Evolutionary conservation across 1,140 invertebrate genomes (phyloP).

Genomic region (Homarus americanus): DNA sequence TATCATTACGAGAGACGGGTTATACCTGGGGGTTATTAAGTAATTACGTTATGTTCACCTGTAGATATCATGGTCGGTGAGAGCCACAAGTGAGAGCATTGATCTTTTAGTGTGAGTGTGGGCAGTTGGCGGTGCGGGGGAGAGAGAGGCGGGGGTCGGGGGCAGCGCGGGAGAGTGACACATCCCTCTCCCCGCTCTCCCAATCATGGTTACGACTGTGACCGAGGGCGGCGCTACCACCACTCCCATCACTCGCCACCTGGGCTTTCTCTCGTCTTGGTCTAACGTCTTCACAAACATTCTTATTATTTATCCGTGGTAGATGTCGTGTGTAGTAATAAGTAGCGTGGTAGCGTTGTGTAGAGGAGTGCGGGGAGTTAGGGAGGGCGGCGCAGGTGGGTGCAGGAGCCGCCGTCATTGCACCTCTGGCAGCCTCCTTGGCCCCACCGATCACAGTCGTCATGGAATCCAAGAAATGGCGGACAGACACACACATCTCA

Average conservation of each 20-base stretch:
- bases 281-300: no score
- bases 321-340: neutral
- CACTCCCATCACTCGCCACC: conserved; percentile 60
- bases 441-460: conserved; percentile 67
- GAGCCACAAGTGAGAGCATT: conserved; percentile 20
- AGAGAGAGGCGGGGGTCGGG: neutral
- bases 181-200: conserved; percentile 63
- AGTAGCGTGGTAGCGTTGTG: neutral
- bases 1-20: no score
- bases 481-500: conserved; percentile 67
- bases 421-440: conserved; percentile 52
- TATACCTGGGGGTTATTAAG: no score
- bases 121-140: conserved; percentile 22
- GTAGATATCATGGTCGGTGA: no score
- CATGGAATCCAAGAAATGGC: conserved; percentile 70
- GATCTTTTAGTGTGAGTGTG: conserved; percentile 54
- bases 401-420: conserved; percentile 31
- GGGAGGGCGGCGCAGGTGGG: neutral
- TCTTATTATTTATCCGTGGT: no score
- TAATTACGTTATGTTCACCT: no score
- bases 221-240: conserved; percentile 59
- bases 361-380: neutral
- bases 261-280: neutral
- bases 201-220: conserved; percentile 68
- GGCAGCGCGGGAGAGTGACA: conserved; percentile 44